Conservation (phyloP, 1,140 invertebrate genomes). For the Hylaeus anthracinus region DNA sequence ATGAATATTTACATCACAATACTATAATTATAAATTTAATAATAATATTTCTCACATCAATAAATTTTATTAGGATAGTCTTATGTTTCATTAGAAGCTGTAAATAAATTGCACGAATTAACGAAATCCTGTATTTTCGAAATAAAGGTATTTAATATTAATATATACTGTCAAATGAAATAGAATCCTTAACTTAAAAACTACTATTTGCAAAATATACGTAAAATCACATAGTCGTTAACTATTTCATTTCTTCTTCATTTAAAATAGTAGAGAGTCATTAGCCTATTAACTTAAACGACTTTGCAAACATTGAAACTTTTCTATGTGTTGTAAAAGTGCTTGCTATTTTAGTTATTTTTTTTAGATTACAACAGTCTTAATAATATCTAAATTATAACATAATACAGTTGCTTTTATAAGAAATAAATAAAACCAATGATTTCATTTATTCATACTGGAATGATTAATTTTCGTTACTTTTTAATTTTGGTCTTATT, state of each 20-base stretch:
- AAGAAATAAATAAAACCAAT: neutral
- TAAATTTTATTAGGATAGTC: neutral
- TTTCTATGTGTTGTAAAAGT: neutral
- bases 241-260: neutral
- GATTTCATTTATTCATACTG: neutral
- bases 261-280: neutral
- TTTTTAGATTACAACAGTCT: neutral
- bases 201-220: neutral
- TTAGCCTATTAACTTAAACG: neutral
- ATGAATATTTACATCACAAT: neutral
- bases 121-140: neutral
- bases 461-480: constrained; percentile 10
- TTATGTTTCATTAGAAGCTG: neutral
- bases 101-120: neutral
- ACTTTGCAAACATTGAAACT: neutral
- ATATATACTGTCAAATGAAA: neutral
- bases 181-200: neutral
- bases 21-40: constrained; percentile 15
- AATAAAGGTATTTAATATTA: constrained; percentile 1
- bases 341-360: constrained; percentile 9
- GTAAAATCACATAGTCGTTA: neutral
- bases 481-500: constrained; percentile 25
- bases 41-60: neutral
- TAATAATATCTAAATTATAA: constrained; percentile 2
- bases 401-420: neutral